A percentile compares a stretch with the other conserved stretches of the same genome.
These are phyloP conservation scores for Hartigia nigra DNA, from an alignment of 2,888 invertebrate species.

Conservation along the genomic window DNA sequence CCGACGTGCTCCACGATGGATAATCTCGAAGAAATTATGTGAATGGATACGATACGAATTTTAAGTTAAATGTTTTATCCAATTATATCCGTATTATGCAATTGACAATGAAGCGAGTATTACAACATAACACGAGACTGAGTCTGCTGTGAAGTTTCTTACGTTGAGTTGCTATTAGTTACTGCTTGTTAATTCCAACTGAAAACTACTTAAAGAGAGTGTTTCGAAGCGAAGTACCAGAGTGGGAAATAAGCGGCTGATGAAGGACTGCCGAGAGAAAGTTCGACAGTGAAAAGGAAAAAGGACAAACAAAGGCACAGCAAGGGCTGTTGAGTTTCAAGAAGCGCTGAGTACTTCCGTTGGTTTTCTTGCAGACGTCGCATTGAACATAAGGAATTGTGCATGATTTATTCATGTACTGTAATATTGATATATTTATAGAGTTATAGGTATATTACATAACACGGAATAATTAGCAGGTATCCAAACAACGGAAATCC, in stretches of 20 bases:
- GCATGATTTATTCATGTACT: not conserved
- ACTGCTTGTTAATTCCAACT: constrained; percentile 6
- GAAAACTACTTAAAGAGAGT: constrained; percentile 1
- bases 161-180: not conserved
- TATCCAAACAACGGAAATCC: not conserved
- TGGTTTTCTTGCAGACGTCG: not conserved
- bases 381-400: not conserved
- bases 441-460: not conserved
- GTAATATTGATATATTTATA: not conserved
- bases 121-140: not conserved
- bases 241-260: constrained; percentile 3
- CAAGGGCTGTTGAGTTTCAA: not conserved
- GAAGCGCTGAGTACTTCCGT: not conserved
- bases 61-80: not conserved
- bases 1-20: not conserved
- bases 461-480: not conserved
- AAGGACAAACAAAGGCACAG: not conserved
- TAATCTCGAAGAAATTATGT: not conserved
- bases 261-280: not conserved
- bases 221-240: not conserved
- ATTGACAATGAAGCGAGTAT: not conserved
- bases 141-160: not conserved
- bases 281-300: constrained; percentile 5
- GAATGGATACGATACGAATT: not conserved
- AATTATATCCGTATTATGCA: not conserved